Percentiles rank a stretch among this genome's conserved stretches.
Evolutionary conservation across 1,140 invertebrate genomes (phyloP).

Genomic region (Stegodyphus dumicola): DNA sequence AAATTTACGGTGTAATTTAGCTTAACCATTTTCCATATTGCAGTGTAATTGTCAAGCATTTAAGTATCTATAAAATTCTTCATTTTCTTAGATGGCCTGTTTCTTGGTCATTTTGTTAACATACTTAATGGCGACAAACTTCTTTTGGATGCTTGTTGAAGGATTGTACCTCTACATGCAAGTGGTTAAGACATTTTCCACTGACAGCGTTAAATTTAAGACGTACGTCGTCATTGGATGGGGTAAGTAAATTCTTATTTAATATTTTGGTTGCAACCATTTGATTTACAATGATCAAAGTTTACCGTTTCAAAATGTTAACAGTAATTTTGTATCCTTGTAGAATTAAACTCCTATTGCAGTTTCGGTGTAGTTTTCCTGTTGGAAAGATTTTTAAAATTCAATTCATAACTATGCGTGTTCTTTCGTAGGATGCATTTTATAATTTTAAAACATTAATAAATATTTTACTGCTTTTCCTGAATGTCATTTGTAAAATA

Average conservation of each 20-base stretch:
- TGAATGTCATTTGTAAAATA: no score
- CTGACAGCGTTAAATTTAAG: constrained; percentile 87
- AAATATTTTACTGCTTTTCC: no score
- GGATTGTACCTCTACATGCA: constrained; percentile 93
- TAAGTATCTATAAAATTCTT: background rate
- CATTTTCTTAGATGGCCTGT: constrained; percentile 55
- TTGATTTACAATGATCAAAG: no score
- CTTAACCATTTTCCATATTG: background rate
- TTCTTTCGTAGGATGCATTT: no score
- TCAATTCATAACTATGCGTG: no score
- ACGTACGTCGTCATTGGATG: constrained; percentile 91
- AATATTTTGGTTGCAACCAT: no score
- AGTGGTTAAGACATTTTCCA: constrained; percentile 90
- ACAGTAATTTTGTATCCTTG: no score
- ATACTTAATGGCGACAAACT: constrained; percentile 93
- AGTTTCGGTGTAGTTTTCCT: no score
- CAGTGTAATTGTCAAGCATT: background rate
- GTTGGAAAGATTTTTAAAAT: no score
- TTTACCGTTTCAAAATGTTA: no score
- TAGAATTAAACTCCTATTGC: no score
- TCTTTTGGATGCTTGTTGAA: constrained; percentile 99
- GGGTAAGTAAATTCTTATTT: constrained; percentile 74
- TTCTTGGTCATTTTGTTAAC: constrained; percentile 75
- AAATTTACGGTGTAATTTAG: background rate
- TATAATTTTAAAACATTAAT: no score